These are phyloP conservation scores for Platyscapa corneri DNA, from an alignment of 1,140 invertebrate genomes.

Conservation along the genomic window DNA sequence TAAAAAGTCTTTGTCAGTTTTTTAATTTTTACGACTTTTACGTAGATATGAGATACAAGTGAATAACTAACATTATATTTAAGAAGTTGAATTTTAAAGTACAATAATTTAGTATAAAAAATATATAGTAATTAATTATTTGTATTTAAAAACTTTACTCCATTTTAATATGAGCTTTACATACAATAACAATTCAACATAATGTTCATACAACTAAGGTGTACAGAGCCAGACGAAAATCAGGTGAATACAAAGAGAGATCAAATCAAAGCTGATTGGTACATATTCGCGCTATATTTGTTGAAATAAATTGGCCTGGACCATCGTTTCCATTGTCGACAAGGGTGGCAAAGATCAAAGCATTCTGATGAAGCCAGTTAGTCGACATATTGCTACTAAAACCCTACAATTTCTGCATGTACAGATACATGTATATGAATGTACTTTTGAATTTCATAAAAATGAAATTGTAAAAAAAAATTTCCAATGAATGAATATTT, in stretches of 20 bases:
- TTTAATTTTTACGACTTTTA: no score
- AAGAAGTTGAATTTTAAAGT: neutral
- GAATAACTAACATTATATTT: no score
- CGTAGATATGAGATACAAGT: no score
- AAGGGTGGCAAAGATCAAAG: conserved; percentile 61
- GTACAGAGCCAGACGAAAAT: neutral
- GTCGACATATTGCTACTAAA: conserved; percentile 72
- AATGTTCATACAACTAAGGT: neutral
- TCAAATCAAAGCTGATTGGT: neutral
- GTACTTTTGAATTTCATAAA: neutral
- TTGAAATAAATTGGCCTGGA: neutral
- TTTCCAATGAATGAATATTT: neutral
- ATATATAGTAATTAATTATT: neutral
- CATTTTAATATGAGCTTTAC: neutral
- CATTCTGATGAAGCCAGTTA: conserved; percentile 68
- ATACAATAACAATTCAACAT: neutral
- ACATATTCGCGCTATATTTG: conserved; percentile 48
- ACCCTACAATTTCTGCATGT: conserved; percentile 27
- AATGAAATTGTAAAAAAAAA: neutral
- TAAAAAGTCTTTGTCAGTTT: no score
- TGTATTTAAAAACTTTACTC: neutral
- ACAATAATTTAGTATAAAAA: neutral
- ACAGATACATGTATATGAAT: neutral
- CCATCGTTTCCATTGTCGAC: neutral
- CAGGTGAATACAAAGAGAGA: neutral